Percentiles rank a stretch among this genome's conserved stretches.
These are phyloP conservation scores for Neotragus moschatus DNA, from an alignment of 2,113 vertebrate species.

Conservation along the genomic window DNA sequence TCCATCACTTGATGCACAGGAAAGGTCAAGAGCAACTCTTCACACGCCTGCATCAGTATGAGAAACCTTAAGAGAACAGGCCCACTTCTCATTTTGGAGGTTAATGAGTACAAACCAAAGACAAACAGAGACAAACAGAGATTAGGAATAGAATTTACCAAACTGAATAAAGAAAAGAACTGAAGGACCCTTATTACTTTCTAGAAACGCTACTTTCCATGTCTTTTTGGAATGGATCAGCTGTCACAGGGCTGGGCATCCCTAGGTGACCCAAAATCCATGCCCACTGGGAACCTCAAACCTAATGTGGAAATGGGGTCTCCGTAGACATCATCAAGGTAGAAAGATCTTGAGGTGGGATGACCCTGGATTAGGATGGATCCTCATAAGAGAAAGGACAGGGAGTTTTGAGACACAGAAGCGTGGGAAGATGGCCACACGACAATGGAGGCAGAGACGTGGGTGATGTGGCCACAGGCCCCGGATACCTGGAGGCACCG, in stretches of 20 bases:
- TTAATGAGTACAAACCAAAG: not conserved
- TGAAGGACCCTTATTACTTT: not conserved
- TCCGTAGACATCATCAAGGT: not conserved
- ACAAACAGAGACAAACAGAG: not conserved
- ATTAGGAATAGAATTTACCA: not conserved
- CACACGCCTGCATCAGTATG: not conserved
- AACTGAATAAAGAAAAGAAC: not conserved
- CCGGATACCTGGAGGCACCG: accelerated
- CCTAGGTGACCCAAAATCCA: not conserved
- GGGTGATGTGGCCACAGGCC: not conserved
- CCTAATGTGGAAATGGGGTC: not conserved
- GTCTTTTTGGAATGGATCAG: not conserved
- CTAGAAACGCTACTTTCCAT: not conserved
- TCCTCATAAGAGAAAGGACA: not conserved
- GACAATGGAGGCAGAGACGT: not conserved
- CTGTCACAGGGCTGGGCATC: not conserved
- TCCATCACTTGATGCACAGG: too few species aligned
- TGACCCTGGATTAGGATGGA: not conserved
- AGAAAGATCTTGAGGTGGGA: not conserved
- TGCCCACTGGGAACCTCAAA: not conserved
- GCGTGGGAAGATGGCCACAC: accelerated
- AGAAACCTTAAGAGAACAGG: not conserved
- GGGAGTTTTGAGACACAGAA: not conserved
- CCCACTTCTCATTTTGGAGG: not conserved
- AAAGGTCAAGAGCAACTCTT: not conserved